Conservation (phyloP, 2,888 invertebrate species). For the Hydropsyche betteni region DNA sequence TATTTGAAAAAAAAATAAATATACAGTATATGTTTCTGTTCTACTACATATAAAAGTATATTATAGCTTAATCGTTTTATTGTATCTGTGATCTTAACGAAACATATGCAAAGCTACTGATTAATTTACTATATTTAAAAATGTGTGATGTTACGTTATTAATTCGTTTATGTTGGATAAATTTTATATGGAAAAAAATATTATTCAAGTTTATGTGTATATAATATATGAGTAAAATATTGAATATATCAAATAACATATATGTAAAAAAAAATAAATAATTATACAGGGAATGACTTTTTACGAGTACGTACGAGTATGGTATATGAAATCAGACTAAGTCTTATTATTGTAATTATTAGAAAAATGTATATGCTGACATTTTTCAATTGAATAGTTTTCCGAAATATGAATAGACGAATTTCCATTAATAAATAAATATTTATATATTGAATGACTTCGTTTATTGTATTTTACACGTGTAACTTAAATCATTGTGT, state of each 20-base stretch:
- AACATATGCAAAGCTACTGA: slow-evolving; percentile 31
- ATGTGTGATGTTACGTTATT: slow-evolving; percentile 21
- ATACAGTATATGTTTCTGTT: too few relatives aligned
- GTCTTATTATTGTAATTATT: slow-evolving; percentile 6
- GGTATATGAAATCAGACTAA: slow-evolving; percentile 28
- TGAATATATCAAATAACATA: slow-evolving; percentile 21
- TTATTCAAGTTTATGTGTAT: slow-evolving; percentile 11
- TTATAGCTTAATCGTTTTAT: slow-evolving; percentile 45
- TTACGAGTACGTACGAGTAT: slow-evolving; percentile 22
- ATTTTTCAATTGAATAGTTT: slow-evolving; percentile 4
- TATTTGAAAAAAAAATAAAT: not conserved
- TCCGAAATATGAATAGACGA: slow-evolving; percentile 35
- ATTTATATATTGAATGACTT: not conserved
- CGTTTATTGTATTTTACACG: slow-evolving; percentile 25
- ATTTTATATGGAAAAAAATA: slow-evolving; percentile 8
- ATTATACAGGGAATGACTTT: slow-evolving; percentile 45
- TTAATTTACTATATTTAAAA: slow-evolving; percentile 2
- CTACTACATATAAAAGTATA: not conserved
- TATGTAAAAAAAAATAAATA: slow-evolving; percentile 21
- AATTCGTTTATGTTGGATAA: not conserved
- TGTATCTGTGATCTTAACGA: slow-evolving; percentile 47
- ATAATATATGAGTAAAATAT: slow-evolving; percentile 8
- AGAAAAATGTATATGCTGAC: slow-evolving; percentile 16
- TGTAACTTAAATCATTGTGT: slow-evolving; percentile 8
- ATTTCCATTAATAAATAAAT: slow-evolving; percentile 40